Evolutionary conservation across 2,797 vertebrate species (phyloP).

Genomic region (Trachops cirrhosus): DNA sequence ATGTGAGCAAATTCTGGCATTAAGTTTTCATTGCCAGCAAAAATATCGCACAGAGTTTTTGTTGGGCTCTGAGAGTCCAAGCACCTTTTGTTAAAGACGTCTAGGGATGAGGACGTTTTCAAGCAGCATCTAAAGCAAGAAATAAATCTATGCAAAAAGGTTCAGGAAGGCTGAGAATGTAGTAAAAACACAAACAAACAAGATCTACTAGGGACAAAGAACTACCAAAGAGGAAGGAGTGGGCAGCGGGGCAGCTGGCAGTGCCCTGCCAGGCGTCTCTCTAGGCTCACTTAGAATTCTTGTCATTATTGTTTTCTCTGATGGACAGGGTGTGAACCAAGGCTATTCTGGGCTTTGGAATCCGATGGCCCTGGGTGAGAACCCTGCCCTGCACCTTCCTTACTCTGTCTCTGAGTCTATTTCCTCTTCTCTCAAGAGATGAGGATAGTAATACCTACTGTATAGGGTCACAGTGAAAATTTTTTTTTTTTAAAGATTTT

Average conservation of each 20-base stretch:
- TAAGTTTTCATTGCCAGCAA: neutral
- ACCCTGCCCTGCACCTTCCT: neutral
- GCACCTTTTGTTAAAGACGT: neutral
- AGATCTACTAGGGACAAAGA: neutral
- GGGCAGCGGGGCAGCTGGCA: neutral
- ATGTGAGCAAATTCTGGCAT: neutral
- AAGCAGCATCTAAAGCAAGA: constrained; percentile 26
- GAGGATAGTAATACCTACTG: neutral
- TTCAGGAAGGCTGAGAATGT: neutral
- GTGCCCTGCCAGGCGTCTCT: neutral
- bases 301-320: neutral
- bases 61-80: neutral
- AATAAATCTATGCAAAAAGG: neutral
- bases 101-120: neutral
- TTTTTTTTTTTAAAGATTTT: too few species aligned
- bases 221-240: neutral
- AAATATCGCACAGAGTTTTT: neutral
- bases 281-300: neutral
- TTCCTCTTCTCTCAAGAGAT: neutral
- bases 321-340: neutral
- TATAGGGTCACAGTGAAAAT: neutral
- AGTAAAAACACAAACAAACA: neutral
- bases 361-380: neutral
- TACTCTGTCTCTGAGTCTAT: neutral
- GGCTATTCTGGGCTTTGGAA: neutral